These are phyloP conservation scores for Mayetiola destructor DNA, from an alignment of 2,888 invertebrate species.

Conservation along the genomic window DNA sequence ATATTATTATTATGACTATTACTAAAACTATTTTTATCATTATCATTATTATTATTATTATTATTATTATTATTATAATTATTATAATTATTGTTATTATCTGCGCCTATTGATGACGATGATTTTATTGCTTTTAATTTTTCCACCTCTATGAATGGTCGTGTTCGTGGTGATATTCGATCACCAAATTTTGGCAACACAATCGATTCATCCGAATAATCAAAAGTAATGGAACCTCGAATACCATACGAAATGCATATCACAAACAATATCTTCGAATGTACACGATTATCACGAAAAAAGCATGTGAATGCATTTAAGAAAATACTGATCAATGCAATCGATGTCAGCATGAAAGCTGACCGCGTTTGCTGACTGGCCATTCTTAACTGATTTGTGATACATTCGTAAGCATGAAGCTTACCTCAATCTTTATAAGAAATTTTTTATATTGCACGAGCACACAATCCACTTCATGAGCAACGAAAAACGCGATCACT, in stretches of 20 bases:
- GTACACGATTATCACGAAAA: constrained; percentile 3
- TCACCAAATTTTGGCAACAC: constrained; percentile 27
- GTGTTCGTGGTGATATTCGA: constrained; percentile 27
- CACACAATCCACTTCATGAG: too few relatives aligned
- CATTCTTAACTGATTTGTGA: constrained; percentile 27
- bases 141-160: constrained; percentile 22
- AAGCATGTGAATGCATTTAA: not conserved
- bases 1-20: not conserved
- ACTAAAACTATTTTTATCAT: constrained; percentile 11
- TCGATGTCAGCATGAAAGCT: constrained; percentile 22
- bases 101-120: not conserved
- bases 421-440: not conserved
- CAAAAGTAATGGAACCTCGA: not conserved
- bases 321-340: constrained; percentile 4
- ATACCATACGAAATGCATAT: not conserved
- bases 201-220: not conserved
- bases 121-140: constrained; percentile 3
- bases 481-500: too few relatives aligned
- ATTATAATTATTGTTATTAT: not conserved
- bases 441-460: too few relatives aligned
- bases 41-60: constrained; percentile 5
- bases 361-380: constrained; percentile 30
- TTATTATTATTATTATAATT: not conserved
- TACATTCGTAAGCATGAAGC: not conserved
- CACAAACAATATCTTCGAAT: constrained; percentile 7